Base-by-base conservation (phyloP, 2,888 invertebrate genomes). In the Chrysolina americana region DNA sequence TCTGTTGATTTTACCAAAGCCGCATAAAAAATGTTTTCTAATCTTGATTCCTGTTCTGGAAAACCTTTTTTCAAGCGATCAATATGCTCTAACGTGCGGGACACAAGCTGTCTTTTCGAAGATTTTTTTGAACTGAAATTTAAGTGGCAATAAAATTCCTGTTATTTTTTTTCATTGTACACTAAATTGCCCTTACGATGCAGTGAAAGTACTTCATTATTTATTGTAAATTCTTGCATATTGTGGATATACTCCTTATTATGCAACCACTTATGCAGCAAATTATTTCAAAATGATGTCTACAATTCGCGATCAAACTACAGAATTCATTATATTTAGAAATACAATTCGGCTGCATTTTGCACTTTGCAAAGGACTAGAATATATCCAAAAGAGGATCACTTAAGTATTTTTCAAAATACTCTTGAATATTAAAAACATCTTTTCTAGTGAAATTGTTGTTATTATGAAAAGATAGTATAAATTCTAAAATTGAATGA, bases 71-170 rank as follows among this genome's bases (percentile, higher is more conserved):
- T 44, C 19, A 75, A 17, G 19, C 13, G n/a, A 41, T 73, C 53
- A 15, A 73, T 73, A 53, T 70, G 17, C 19, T 73, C 41, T 36
- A 76, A 28, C n/a, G 63, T 70, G 41, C n/a, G 28, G 15, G 44
- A 36, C 28, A 75, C 28, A 56, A 73, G 66, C 28, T 70, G 23
- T 56, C 73, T 56, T 66, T 47, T 76, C 70, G 36, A 73, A 76
- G 64, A 75, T 63, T 47, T 65, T 75, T 59, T 50, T 56, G 41
- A 71, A 68, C 41, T 75, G 71, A 68, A 71, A 75, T 13, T 71
- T 63, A 53, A 75, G 10, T 15, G 76, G 68, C 73, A 73, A 70
- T 19, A 88, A 0, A 90, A 90, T n/a, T 89, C 89, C 74, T 89
- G 86, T 78, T 53, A n/a, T 44, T 48, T 47, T 62, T 65, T 70